These are phyloP conservation scores for Pollenia angustigena DNA, from an alignment of 2,888 invertebrate genomes.

Conservation along the genomic window DNA sequence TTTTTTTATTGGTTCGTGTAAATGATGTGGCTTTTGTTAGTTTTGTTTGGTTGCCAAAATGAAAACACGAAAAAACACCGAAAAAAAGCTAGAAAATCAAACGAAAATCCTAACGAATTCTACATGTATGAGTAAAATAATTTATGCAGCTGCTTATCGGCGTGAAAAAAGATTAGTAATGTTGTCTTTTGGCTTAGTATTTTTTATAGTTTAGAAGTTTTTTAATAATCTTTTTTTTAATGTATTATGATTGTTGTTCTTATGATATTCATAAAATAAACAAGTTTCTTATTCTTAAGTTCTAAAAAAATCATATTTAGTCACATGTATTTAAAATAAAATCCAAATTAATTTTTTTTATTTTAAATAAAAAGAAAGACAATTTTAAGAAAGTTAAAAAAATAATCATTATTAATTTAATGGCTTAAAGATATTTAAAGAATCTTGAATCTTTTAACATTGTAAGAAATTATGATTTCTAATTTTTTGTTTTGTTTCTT, in stretches of 20 bases:
- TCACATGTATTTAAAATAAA: too few relatives aligned
- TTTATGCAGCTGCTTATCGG: constrained; percentile 36
- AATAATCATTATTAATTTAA: too few relatives aligned
- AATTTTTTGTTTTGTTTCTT: too few relatives aligned
- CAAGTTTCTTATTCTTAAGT: too few relatives aligned
- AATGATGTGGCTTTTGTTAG: not conserved
- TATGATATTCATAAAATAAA: constrained; percentile 38
- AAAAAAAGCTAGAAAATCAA: constrained; percentile 11
- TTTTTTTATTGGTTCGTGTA: constrained; percentile 11
- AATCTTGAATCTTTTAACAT: too few relatives aligned
- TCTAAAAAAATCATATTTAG: too few relatives aligned
- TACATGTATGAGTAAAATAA: constrained; percentile 41
- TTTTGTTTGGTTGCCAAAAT: constrained; percentile 50
- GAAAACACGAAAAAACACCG: constrained; percentile 9
- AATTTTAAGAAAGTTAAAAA: too few relatives aligned
- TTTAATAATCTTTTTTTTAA: constrained; percentile 20
- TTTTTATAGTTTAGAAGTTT: not conserved
- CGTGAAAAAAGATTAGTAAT: constrained; percentile 57
- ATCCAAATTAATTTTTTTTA: too few relatives aligned
- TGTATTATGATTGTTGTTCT: constrained; percentile 34
- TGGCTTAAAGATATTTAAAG: too few relatives aligned
- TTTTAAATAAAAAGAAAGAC: too few relatives aligned
- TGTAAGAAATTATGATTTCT: too few relatives aligned
- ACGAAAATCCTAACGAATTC: not conserved
- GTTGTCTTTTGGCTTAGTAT: constrained; percentile 10